Conservation (phyloP, 2,797 vertebrate species). For the Melanotaenia maccullochi region DNA sequence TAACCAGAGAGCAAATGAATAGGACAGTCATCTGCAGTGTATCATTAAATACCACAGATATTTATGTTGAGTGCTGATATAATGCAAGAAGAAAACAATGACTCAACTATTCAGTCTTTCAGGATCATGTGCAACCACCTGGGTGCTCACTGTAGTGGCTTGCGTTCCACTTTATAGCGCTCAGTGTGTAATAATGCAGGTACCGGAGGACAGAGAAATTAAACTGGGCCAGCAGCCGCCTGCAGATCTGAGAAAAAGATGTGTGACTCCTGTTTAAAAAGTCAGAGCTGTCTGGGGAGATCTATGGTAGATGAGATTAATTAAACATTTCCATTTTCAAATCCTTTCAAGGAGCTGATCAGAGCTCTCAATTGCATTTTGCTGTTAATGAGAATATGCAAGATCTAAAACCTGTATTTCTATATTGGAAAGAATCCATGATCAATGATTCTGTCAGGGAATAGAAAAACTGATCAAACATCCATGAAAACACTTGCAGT, state of each 20-base stretch:
- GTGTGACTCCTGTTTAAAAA: slow-evolving; percentile 37
- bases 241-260: slow-evolving; percentile 40
- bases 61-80: not conserved
- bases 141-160: not conserved
- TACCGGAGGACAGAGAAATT: slow-evolving; percentile 18
- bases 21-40: not conserved
- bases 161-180: not conserved
- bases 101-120: not conserved
- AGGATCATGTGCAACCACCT: not conserved
- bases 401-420: not conserved
- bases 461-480: not conserved
- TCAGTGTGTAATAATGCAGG: slow-evolving; percentile 16
- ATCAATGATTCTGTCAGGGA: not conserved
- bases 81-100: slow-evolving; percentile 2
- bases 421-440: not conserved
- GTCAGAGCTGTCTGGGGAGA: slow-evolving; percentile 31
- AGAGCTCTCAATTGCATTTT: not conserved
- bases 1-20: slow-evolving; percentile 23
- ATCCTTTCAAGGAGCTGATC: slow-evolving; percentile 7
- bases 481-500: too few species aligned
- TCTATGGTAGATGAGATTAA: slow-evolving; percentile 5
- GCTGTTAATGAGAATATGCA: not conserved
- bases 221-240: slow-evolving; percentile 55
- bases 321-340: slow-evolving; percentile 25
- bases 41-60: slow-evolving; percentile 20